Evolutionary conservation across 2,113 vertebrate species (phyloP).

Genomic region (Hemichromis elongatus): DNA sequence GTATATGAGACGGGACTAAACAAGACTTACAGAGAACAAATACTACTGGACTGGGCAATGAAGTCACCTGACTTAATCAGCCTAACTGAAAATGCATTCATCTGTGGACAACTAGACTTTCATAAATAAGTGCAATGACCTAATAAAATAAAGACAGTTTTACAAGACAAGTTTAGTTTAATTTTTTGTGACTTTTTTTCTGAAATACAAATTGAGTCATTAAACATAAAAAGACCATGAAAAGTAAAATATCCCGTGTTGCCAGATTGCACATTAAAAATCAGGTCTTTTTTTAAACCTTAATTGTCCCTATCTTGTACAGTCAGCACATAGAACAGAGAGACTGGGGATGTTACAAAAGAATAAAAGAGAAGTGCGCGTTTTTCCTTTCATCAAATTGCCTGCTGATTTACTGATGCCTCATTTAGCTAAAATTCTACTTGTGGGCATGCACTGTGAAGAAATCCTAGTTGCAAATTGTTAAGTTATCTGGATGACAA

Average conservation of each 20-base stretch:
- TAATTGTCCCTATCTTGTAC: slow-evolving; percentile 12
- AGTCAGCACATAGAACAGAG: slow-evolving; percentile 20
- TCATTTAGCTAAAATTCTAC: slow-evolving; percentile 30
- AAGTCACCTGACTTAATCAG: neutral
- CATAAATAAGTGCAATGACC: neutral
- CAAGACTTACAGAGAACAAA: neutral
- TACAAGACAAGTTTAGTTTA: too few relatives aligned
- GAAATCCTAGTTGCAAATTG: neutral
- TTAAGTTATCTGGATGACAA: slow-evolving; percentile 31
- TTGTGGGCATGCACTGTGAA: slow-evolving; percentile 2
- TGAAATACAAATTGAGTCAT: neutral
- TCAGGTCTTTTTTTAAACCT: slow-evolving; percentile 11
- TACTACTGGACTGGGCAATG: neutral
- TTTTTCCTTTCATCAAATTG: slow-evolving; percentile 5
- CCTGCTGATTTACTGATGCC: slow-evolving; percentile 12
- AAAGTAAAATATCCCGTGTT: neutral
- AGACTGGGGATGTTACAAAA: neutral
- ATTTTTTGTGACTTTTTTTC: neutral
- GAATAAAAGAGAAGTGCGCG: neutral
- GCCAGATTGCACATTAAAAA: neutral
- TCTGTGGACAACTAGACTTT: neutral
- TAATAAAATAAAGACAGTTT: too few relatives aligned
- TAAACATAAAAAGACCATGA: neutral
- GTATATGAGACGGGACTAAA: neutral
- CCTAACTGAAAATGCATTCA: neutral